phyloP scores from a whole-genome alignment of 2,888 invertebrate species.

The Branchinecta sandiegonensis region DNA sequence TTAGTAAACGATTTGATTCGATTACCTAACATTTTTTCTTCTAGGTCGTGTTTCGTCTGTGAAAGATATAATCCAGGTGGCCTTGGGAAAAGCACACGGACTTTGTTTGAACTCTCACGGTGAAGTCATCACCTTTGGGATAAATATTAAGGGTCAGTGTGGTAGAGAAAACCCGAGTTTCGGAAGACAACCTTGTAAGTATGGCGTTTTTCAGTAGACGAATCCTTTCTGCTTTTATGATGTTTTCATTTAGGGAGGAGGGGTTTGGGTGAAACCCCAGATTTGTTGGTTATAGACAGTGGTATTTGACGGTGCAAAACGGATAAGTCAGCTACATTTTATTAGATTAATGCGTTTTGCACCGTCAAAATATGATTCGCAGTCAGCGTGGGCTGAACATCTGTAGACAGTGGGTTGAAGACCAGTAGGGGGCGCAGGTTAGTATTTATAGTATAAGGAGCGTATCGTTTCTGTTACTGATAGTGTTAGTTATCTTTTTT shows the following conservation, averaged over 20 bases:
- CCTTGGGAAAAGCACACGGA: conserved; percentile 91
- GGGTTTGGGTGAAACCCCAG: conserved; percentile 32
- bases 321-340: too few relatives aligned
- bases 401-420: too few relatives aligned
- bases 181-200: neutral
- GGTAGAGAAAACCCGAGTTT: conserved; percentile 52
- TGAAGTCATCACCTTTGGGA: conserved; percentile 83
- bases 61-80: conserved; percentile 57
- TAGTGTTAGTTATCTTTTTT: too few relatives aligned
- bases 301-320: too few relatives aligned
- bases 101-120: conserved; percentile 75
- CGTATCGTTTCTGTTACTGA: too few relatives aligned
- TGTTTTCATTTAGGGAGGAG: conserved; percentile 41
- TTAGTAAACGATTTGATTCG: conserved; percentile 24
- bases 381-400: too few relatives aligned
- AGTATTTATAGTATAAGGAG: too few relatives aligned
- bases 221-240: neutral
- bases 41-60: conserved; percentile 57
- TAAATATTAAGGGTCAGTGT: conserved; percentile 96
- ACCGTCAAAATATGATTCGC: too few relatives aligned
- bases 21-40: conserved; percentile 24
- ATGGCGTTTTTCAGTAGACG: too few relatives aligned
- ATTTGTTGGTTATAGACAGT: too few relatives aligned
- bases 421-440: too few relatives aligned
- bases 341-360: too few relatives aligned